Base-by-base conservation (phyloP, 2,113 vertebrate genomes). In the Tapirus terrestris region DNA sequence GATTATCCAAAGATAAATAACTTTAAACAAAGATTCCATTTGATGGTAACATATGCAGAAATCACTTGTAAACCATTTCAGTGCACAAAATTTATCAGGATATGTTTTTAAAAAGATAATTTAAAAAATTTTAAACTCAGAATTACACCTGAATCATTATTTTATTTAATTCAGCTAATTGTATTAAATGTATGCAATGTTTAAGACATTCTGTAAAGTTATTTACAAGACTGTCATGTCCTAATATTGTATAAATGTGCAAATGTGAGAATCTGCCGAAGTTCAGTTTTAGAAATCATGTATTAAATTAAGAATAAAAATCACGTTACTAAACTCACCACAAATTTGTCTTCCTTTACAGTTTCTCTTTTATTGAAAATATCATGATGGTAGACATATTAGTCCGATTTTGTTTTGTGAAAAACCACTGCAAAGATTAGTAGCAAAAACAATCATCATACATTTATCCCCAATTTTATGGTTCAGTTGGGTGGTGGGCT, bases 281-380 rank as follows among this genome's bases (percentile, higher is more conserved):
- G 9, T 82, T 76, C 9, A 63, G 3, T 60, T 72, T 51, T 70
- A 65, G 25, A 76, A 58, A 48, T 43, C 21, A 83, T 6, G 45
- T 72, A 72, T 51, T 60, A 89, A 89, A 31, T 70, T 92, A 58
- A 72, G 29, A 91, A 77, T 81, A 89, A 94, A 72, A 45, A 20
- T 70, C 17, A 76, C 2, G 89, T 75, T 8, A 60, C 58, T 94
- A 39, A 87, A 43, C 8, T 73, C 6, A 43, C 3, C n/a, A 77
- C 14, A 72, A 87, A 80, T 27, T 67, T 65, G 17, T 13, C n/a
- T 53, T 72, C 11, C 14, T 61, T 16, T 76, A 0, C 21, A 20
- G 27, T 67, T 93, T 96, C 21, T 90, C 3, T 72, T 48, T 68
- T n/a, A 86, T 25, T 60, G 36, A 67, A 92, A 39, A 58, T 77